Percentiles rank a stretch among this genome's conserved stretches.
These are phyloP conservation scores for Notarius quadriscutis DNA, from an alignment of 2,113 vertebrate genomes.

Conservation along the genomic window DNA sequence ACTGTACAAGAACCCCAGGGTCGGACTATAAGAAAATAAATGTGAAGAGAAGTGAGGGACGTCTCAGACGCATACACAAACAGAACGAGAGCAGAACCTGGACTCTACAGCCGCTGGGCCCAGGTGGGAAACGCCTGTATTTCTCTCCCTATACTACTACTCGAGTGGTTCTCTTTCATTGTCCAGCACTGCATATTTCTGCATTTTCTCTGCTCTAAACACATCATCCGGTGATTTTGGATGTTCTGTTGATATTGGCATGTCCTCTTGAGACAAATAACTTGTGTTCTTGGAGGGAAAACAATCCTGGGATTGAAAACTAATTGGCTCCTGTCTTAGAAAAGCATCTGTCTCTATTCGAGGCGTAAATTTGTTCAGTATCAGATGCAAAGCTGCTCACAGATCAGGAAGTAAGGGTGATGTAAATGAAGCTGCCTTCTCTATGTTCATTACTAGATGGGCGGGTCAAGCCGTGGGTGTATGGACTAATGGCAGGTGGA, in stretches of 20 bases:
- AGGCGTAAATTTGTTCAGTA: neutral
- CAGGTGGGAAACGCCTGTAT: conserved; percentile 73
- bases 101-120: conserved; percentile 89
- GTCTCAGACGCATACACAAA: conserved; percentile 85
- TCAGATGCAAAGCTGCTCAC: conserved; percentile 4
- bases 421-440: conserved; percentile 19
- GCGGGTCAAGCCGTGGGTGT: conserved; percentile 93
- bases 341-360: neutral
- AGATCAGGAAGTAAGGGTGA: conserved; percentile 4
- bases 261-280: neutral
- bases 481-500: conserved; percentile 85
- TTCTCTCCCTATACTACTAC: neutral
- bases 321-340: neutral
- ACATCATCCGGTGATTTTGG: neutral
- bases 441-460: conserved; percentile 80
- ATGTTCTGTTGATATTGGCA: neutral
- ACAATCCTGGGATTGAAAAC: neutral
- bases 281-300: neutral
- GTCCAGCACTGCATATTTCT: neutral
- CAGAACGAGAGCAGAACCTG: conserved; percentile 89
- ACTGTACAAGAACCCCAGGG: conserved; percentile 90
- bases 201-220: neutral
- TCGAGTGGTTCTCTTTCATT: neutral
- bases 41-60: conserved; percentile 86
- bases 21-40: conserved; percentile 92